Percentiles rank a stretch among this genome's conserved stretches.
phyloP scores from a whole-genome alignment of 2,888 invertebrate species.

The Melinaea menophilus region DNA sequence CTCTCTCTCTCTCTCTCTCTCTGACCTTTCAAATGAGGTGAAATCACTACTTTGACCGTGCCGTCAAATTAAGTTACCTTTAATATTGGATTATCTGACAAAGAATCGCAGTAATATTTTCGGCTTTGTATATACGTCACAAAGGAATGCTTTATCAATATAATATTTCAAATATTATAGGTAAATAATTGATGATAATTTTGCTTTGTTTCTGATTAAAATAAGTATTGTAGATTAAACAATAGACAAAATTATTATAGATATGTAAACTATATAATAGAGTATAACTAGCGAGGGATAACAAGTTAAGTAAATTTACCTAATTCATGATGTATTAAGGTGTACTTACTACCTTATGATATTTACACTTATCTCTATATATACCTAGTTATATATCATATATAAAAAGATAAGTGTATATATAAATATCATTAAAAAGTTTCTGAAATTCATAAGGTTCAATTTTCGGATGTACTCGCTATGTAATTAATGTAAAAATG shows the following conservation, averaged over 20 bases:
- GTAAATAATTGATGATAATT: background rate
- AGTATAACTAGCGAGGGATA: too few relatives aligned
- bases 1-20: conserved; percentile 35
- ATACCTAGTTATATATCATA: too few relatives aligned
- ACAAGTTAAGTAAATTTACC: too few relatives aligned
- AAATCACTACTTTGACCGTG: conserved; percentile 32
- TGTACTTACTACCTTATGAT: too few relatives aligned
- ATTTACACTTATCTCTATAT: too few relatives aligned
- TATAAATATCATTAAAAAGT: too few relatives aligned
- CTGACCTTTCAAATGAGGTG: conserved; percentile 40
- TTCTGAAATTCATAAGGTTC: background rate
- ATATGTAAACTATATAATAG: too few relatives aligned
- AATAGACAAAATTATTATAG: background rate
- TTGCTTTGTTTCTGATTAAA: conserved; percentile 1
- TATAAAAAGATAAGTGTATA: too few relatives aligned
- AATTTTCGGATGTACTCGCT: background rate
- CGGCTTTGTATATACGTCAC: background rate
- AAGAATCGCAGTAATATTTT: conserved; percentile 1
- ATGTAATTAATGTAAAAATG: too few relatives aligned
- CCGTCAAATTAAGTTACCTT: conserved; percentile 30
- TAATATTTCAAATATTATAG: background rate
- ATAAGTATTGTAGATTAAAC: background rate
- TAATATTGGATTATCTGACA: conserved; percentile 13
- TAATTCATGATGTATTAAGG: too few relatives aligned
- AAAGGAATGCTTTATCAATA: background rate